phyloP scores from a whole-genome alignment of 2,797 vertebrate genomes.

The Mus minutoides region DNA sequence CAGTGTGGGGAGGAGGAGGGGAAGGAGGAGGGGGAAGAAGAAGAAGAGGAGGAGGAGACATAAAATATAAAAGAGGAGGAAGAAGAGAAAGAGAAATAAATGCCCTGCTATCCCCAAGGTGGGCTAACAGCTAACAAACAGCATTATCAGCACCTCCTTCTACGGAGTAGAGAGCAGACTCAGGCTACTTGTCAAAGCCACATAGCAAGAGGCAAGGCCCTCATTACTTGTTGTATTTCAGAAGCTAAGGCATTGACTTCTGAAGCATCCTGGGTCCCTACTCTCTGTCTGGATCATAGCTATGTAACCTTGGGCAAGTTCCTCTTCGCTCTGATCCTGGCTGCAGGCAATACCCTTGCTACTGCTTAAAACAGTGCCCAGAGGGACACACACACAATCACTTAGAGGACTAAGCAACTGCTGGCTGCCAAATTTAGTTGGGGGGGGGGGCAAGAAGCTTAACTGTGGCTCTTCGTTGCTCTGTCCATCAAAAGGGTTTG shows the following conservation, averaged over 20 bases:
- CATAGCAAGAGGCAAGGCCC: not conserved
- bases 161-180: not conserved
- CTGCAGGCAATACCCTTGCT: not conserved
- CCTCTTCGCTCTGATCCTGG: not conserved
- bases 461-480: slow-evolving; percentile 20
- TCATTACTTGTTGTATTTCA: not conserved
- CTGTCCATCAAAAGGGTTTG: slow-evolving; percentile 2
- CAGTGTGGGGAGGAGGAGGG: too few relatives aligned
- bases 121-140: not conserved
- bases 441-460: not conserved
- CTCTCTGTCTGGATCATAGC: not conserved
- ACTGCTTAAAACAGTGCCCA: not conserved
- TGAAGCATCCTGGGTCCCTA: not conserved
- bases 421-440: not conserved
- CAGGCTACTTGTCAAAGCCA: not conserved
- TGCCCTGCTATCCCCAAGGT: not conserved
- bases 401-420: not conserved
- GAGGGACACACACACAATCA: not conserved
- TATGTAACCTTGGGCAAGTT: not conserved
- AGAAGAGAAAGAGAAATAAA: not conserved
- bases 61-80: not conserved
- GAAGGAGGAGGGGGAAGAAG: too few relatives aligned
- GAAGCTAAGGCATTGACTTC: not conserved
- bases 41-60: not conserved
- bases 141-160: not conserved